These are phyloP conservation scores for Premnoplex brunnescens DNA, from an alignment of 2,797 vertebrate genomes.

Conservation along the genomic window DNA sequence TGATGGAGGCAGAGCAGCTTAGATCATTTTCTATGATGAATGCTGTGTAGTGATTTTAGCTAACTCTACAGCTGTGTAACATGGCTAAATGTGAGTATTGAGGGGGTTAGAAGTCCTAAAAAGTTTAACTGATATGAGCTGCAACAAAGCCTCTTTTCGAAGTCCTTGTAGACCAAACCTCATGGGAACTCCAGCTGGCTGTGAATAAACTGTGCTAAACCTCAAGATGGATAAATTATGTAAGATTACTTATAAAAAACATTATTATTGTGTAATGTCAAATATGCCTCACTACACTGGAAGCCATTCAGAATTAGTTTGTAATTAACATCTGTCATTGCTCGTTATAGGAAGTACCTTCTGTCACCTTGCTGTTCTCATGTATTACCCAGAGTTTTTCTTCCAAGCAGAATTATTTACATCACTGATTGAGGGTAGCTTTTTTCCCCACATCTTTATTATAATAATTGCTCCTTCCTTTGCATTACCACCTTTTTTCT, in stretches of 20 bases:
- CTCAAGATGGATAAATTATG: background rate
- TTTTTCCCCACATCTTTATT: background rate
- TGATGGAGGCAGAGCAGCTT: background rate
- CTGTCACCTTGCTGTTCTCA: background rate
- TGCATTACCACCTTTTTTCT: background rate
- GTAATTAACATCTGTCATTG: background rate
- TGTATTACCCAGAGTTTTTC: background rate
- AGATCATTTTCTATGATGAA: background rate
- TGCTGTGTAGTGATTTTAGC: background rate
- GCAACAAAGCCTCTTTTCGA: background rate
- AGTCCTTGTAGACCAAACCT: rapidly evolving
- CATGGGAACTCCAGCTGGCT: background rate
- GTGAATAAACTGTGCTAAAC: background rate
- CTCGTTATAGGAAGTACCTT: background rate
- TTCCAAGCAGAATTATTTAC: background rate
- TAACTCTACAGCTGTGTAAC: rapidly evolving
- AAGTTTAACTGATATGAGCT: background rate
- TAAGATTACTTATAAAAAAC: background rate
- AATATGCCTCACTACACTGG: background rate
- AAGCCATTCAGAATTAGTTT: background rate
- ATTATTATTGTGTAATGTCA: background rate
- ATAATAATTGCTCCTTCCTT: background rate
- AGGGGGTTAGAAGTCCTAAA: background rate
- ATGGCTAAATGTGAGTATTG: background rate
- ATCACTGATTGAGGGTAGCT: background rate